Base-by-base conservation (phyloP, 2,797 vertebrate genomes). In the Oreortyx pictus region DNA sequence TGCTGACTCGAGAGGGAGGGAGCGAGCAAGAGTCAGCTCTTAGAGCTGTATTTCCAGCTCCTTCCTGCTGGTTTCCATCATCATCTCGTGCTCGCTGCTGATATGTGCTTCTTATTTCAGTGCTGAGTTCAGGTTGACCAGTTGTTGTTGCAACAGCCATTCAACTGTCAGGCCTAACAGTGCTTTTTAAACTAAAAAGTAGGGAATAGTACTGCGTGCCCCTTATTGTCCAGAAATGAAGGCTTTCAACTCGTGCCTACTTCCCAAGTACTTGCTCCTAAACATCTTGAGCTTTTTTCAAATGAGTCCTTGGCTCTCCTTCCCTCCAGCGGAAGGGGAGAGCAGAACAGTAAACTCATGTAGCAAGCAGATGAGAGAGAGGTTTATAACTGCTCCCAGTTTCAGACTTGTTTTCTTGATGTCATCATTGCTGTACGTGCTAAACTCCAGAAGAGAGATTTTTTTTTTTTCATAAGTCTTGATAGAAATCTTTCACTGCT, bases 81-180 rank as follows among this genome's bases (percentile, higher is more conserved):
- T 22, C n/a, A 20, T 46, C 33, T 43, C 22, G 25, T 47, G 44
- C 60, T 82, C 22, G 1, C 1, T 1, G 15, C 37, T 9, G 2
- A 37, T 72, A n/a, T 56, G 4, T 7, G 1, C 41, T 31, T 4
- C 24, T 43, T 22, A 27, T n/a, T 64, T 73, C 47, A 62, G 25
- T 23, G 50, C 68, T 24, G 57, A 35, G 50, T 23, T 60, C 31
- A 27, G 4, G 35, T 20, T 82, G 56, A 29, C 43, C 25, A 31
- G 56, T 43, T 31, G 15, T 8, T 2, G 27, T 71, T 50, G 29
- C 70, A 62, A 8, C 37, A 50, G 46, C 11, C 14, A 33, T 14
- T 74, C 31, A 14, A 4, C 18, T 25, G 14, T 59, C 8, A 1
- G 0, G 47, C 33, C 43, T 31, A 14, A 23, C 11, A 8, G 9